Conservation (phyloP, 2,797 vertebrate genomes). For the Spatula clypeata region DNA sequence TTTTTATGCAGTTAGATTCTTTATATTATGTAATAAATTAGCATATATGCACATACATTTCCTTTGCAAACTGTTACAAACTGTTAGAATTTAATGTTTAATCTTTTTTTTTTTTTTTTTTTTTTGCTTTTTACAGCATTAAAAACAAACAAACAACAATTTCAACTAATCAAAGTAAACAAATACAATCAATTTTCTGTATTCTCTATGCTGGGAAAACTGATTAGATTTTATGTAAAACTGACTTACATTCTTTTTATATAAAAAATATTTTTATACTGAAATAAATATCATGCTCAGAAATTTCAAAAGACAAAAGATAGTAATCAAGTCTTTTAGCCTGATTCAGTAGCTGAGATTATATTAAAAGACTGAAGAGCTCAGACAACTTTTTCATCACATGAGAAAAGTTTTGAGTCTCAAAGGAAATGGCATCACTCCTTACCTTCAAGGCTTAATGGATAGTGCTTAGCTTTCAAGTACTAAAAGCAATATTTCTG, state of each 20-base stretch:
- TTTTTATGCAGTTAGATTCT: background rate
- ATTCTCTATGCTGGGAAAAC: background rate
- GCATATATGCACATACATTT: background rate
- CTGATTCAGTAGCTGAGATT: background rate
- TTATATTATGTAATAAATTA: background rate
- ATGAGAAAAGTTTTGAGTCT: background rate
- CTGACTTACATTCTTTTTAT: accelerated
- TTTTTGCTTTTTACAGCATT: background rate
- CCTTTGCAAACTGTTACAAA: background rate
- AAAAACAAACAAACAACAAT: background rate
- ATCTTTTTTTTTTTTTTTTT: background rate
- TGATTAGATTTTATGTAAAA: background rate
- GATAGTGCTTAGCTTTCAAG: background rate
- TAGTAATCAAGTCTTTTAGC: background rate
- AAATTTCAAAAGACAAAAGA: background rate
- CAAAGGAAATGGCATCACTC: background rate
- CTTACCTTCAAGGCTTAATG: background rate
- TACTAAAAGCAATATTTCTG: background rate
- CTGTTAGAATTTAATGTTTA: background rate
- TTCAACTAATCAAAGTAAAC: background rate
- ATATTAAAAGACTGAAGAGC: background rate
- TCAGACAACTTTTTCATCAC: background rate
- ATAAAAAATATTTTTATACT: background rate
- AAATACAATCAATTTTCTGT: background rate
- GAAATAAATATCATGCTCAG: background rate